Conservation (phyloP, 2,113 vertebrate species). For the Zapornia atra region DNA sequence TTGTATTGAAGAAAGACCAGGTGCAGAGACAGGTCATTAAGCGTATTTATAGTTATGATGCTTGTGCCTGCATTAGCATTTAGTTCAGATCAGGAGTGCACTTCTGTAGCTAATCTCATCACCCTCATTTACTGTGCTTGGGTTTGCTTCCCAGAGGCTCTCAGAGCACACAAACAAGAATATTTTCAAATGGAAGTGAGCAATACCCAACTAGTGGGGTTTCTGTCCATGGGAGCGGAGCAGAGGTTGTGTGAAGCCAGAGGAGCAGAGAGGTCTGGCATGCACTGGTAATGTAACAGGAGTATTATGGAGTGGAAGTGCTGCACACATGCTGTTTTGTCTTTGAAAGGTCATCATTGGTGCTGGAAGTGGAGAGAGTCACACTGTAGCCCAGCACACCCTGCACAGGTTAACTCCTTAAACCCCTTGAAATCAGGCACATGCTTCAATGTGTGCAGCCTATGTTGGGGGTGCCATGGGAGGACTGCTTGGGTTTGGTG, state of each 20-base stretch:
- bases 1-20: not conserved
- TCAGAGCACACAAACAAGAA: not conserved
- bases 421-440: not conserved
- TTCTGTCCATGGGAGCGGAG: not conserved
- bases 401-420: not conserved
- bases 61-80: not conserved
- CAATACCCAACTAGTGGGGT: fast-evolving
- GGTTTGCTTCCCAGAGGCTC: not conserved
- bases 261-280: not conserved
- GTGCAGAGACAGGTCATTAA: not conserved
- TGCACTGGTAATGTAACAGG: no score
- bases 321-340: fast-evolving
- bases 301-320: fast-evolving
- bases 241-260: not conserved
- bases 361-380: not conserved
- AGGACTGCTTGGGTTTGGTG: fast-evolving
- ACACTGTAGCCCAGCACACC: not conserved
- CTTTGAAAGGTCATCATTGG: not conserved
- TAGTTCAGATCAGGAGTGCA: not conserved
- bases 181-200: not conserved
- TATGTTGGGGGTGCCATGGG: fast-evolving
- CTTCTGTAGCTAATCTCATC: not conserved
- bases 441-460: fast-evolving
- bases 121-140: not conserved
- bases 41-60: not conserved